Evolutionary conservation across 2,888 invertebrate genomes (phyloP), one percentile per base, ranked within the genome.

Genomic region (Oscheius sp.): DNA sequence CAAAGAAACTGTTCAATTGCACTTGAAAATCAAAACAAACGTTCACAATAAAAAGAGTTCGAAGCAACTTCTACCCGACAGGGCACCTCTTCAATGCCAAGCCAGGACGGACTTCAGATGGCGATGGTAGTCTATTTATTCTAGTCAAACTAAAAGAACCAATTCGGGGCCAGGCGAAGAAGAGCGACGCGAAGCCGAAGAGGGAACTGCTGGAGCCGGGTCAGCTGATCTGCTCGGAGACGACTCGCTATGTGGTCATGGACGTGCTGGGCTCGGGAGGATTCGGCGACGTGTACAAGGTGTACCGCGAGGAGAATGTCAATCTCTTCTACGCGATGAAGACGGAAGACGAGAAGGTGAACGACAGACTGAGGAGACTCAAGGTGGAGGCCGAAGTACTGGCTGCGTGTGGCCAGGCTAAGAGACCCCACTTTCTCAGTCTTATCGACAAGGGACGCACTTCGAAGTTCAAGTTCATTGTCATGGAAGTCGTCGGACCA

Each of bases 401-500:
- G 37, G 53, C 13, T 7, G 53, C 32, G 13, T 68, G 68, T 29
- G 53, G 33, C 9, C 29, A 68, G n/a, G 35, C 32, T 5, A 35
- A 51, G 10, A 37, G 53, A 33, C 37, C 68, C 3, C 68, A 68
- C 55, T 68, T 68, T 33, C 51, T 68, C 35, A n/a, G n/a, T 1
- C 53, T 68, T 2, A 35, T 53, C 35, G 68, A 68, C 42, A 68
- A 53, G n/a, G 68, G 68, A 21, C 55, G 68, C 1, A 68, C 68
- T 11, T 4, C 42, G 2, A 37, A 42, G n/a, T 59, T 60, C 74
- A 47, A 81, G 76, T 81, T 76, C 62, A 76, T 81, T 1, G 77
- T 81, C 0, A 81, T 81, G 81, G 73, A 76, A 10, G 63, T 81
- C 11, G 78, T 81, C 1, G 81, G 79, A 10, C 78, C 77, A 5